These are phyloP conservation scores for Brachionus plicatilis DNA, from an alignment of 1,140 invertebrate species.

Conservation along the genomic window DNA sequence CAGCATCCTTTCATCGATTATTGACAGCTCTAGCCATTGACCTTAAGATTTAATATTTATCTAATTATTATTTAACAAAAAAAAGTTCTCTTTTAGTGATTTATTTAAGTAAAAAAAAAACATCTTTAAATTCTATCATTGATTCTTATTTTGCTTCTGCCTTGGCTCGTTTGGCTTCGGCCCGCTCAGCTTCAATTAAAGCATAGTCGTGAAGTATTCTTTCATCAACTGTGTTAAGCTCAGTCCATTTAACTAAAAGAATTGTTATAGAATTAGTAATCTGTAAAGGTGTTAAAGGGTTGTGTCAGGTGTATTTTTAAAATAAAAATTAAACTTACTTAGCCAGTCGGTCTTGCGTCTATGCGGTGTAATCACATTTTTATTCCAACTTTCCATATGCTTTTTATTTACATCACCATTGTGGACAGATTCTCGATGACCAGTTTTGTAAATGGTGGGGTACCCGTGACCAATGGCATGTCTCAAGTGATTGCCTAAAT, in stretches of 20 bases:
- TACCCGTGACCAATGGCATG: constrained; percentile 24
- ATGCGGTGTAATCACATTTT: constrained; percentile 12
- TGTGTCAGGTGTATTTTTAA: neutral
- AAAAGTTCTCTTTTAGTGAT: neutral
- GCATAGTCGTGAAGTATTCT: constrained; percentile 6
- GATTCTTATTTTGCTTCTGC: neutral
- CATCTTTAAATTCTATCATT: neutral
- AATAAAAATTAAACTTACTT: neutral
- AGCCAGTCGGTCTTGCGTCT: constrained; percentile 33
- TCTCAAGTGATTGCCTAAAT: constrained; percentile 26
- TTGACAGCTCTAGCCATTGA: constrained; percentile 3
- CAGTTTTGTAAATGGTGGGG: constrained; percentile 6
- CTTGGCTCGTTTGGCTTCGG: neutral
- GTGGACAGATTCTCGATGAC: neutral
- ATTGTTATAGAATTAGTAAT: neutral
- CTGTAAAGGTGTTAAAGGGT: neutral
- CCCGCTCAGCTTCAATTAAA: neutral
- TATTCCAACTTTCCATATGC: constrained; percentile 2
- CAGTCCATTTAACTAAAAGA: constrained; percentile 32
- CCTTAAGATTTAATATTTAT: neutral
- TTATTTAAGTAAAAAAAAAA: neutral
- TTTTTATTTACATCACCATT: constrained; percentile 32
- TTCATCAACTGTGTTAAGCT: constrained; percentile 26
- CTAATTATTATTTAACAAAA: neutral
- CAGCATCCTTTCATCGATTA: neutral